Evolutionary conservation across 2,797 vertebrate species (phyloP).

Genomic region (Micromesistius poutassou): DNA sequence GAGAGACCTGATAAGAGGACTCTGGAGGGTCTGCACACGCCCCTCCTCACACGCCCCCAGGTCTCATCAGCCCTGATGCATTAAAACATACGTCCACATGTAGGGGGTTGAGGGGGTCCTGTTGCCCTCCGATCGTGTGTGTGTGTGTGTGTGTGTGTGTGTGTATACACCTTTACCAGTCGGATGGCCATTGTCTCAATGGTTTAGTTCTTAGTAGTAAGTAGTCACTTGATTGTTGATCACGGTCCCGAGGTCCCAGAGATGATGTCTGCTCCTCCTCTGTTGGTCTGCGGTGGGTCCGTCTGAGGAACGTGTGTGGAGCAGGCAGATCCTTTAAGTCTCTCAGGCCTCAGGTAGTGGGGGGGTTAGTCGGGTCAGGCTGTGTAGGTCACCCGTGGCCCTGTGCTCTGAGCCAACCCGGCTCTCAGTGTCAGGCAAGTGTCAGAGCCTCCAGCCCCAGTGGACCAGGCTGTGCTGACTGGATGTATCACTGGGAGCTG

Average conservation of each 20-base stretch:
- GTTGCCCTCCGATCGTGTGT: constrained; percentile 21
- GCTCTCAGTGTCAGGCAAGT: constrained; percentile 29
- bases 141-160: constrained; percentile 21
- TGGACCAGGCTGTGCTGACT: constrained; percentile 52
- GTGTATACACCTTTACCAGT: too few relatives aligned
- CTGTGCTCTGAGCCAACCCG: constrained; percentile 1
- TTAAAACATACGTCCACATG: constrained; percentile 70
- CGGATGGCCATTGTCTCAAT: too few relatives aligned
- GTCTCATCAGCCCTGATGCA: constrained; percentile 18
- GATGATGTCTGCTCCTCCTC: too few relatives aligned
- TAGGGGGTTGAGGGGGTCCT: constrained; percentile 62
- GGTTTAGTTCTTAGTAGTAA: too few relatives aligned
- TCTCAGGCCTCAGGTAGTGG: too few relatives aligned
- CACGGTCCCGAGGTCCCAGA: too few relatives aligned
- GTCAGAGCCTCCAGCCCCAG: constrained; percentile 39
- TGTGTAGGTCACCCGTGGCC: too few relatives aligned
- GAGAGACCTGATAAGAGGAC: constrained; percentile 89
- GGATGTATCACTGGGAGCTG: constrained; percentile 38
- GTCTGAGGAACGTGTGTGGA: too few relatives aligned
- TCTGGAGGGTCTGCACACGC: constrained; percentile 66
- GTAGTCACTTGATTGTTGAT: too few relatives aligned
- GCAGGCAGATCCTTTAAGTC: too few relatives aligned
- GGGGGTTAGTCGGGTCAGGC: too few relatives aligned
- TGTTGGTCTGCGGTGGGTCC: too few relatives aligned
- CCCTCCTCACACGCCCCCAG: constrained; percentile 34